Evolutionary conservation across 2,113 vertebrate species (phyloP).

Genomic region (Accipiter cooperii): DNA sequence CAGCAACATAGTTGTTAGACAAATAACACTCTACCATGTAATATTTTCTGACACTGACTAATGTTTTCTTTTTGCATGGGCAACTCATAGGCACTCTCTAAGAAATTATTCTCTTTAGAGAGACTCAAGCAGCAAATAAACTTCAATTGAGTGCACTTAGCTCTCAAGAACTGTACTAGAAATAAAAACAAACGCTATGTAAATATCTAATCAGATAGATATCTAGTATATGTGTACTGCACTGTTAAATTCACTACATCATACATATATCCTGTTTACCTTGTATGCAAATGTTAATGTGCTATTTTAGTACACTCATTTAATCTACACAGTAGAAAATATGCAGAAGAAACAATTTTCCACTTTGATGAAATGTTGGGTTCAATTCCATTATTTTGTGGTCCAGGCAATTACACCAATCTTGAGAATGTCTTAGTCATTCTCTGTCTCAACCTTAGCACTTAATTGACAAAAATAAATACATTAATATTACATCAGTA

Average conservation of each 20-base stretch:
- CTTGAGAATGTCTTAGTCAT: background rate
- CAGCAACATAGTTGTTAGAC: background rate
- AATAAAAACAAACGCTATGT: conserved; percentile 24
- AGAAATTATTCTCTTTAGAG: conserved; percentile 37
- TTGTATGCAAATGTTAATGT: background rate
- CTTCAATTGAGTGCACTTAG: conserved; percentile 32
- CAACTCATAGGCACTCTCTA: conserved; percentile 1
- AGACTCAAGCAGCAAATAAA: conserved; percentile 43
- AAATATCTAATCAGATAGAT: conserved; percentile 17
- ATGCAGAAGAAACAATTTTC: background rate
- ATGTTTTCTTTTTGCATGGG: conserved; percentile 21
- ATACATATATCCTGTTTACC: background rate
- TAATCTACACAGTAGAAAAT: background rate
- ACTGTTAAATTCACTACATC: background rate
- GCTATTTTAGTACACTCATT: background rate
- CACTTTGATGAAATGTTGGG: background rate
- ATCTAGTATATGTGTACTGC: background rate
- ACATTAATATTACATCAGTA: background rate
- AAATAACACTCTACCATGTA: background rate
- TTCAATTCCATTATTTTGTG: background rate
- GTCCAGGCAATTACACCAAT: background rate
- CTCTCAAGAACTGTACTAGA: background rate
- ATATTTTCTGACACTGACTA: conserved; percentile 19
- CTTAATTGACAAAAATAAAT: conserved; percentile 11
- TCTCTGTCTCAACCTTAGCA: background rate